These are phyloP conservation scores for Rallus crepitans DNA, from an alignment of 2,797 vertebrate genomes.

Conservation along the genomic window DNA sequence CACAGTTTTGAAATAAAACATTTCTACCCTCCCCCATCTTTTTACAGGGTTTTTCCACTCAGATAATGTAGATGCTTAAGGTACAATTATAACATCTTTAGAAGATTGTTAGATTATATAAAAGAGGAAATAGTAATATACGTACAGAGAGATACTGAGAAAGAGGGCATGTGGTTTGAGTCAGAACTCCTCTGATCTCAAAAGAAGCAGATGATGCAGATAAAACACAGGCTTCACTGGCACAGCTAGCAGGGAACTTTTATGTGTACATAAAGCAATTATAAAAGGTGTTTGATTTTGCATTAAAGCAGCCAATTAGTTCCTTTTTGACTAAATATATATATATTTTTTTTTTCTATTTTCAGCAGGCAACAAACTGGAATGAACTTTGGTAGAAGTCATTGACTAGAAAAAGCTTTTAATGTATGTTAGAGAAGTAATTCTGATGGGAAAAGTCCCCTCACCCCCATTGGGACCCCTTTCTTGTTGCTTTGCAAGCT, in stretches of 20 bases:
- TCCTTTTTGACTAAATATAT: conserved; percentile 56
- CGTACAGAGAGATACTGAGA: conserved; percentile 49
- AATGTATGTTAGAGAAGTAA: not conserved
- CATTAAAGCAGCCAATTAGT: conserved; percentile 72
- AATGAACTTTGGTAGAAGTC: not conserved
- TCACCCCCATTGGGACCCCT: not conserved
- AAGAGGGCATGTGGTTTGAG: conserved; percentile 52
- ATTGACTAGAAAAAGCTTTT: not conserved
- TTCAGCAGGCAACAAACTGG: conserved; percentile 32
- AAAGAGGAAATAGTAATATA: conserved; percentile 67
- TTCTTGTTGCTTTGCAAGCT: not conserved
- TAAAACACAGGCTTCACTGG: conserved; percentile 68
- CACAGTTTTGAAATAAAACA: not conserved
- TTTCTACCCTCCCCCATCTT: conserved; percentile 1
- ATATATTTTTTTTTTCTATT: conserved; percentile 35
- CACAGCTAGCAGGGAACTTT: conserved; percentile 69
- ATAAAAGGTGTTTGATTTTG: conserved; percentile 75
- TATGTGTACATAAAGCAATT: conserved; percentile 73
- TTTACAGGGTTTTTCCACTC: conserved; percentile 30
- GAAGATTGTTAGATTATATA: conserved; percentile 69
- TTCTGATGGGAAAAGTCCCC: not conserved
- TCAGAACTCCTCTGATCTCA: conserved; percentile 70
- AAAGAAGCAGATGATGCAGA: conserved; percentile 75
- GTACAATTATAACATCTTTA: conserved; percentile 65
- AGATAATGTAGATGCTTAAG: conserved; percentile 59